Base-by-base conservation (phyloP, 2,113 vertebrate genomes). In the Calidris pygmaea region DNA sequence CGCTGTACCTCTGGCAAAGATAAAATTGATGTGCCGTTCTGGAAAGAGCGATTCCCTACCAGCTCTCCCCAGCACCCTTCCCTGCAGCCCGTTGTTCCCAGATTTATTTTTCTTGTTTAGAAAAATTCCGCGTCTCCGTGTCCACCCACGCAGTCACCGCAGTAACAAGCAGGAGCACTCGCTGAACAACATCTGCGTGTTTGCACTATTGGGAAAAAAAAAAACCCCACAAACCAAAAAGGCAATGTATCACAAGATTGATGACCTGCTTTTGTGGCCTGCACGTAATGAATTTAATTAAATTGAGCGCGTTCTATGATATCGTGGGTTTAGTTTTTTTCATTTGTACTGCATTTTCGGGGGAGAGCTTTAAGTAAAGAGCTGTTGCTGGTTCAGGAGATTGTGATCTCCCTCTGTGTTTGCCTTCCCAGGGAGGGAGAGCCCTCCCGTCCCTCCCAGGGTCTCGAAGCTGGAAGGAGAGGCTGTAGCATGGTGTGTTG, bases 41-140 rank as follows among this genome's bases (percentile, higher is more conserved):
- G 70, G 12, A 35, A 85, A 41, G 45, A 39, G 30, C 2, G 4
- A 2, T 63, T n/a, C 53, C 47, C 41, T 56, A 34, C 48, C 20
- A 9, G 23, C 9, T 73, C 18, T 73, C 30, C 68, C 58, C 35
- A 58, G 52, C 35, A 24, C 47, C 45, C 12, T 39, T 20, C 56
- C 32, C 63, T 50, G 29, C 59, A 52, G 62, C 58, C 14, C 3
- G 0, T 29, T 35, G 13, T 27, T 58, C n/a, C 59, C 30, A 6
- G 65, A 12, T 14, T 12, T 1, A 10, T 48, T 79, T 78, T 30
- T 34, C 30, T 66, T 52, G 41, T 17, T 14, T 2, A 34, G 66
- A 50, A 20, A n/a, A 68, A 5, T 30, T 29, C 37, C 2, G 5
- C 0, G 1, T 14, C 34, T n/a, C 22, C 1, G 0, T 6, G 2